Conservation (phyloP, 1,140 invertebrate genomes). For the Akabosia matsudoensis region DNA sequence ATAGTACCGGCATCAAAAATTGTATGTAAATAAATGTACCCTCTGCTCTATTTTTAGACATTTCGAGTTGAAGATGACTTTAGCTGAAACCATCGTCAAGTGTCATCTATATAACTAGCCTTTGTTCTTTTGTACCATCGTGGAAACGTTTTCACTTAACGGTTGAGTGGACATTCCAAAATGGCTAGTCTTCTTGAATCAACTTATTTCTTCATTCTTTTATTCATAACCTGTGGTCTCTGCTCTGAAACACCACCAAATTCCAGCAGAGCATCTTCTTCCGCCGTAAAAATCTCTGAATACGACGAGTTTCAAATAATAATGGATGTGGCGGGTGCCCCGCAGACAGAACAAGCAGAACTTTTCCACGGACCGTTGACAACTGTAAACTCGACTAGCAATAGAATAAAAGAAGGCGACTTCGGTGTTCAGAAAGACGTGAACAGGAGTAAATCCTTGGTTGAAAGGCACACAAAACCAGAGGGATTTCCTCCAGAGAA, state of each 20-base stretch:
- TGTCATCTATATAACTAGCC: too few relatives aligned
- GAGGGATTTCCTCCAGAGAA: not conserved
- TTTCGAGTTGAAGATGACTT: too few relatives aligned
- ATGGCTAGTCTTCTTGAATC: too few relatives aligned
- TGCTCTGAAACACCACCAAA: not conserved
- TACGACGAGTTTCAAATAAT: constrained; percentile 2
- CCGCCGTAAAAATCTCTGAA: not conserved
- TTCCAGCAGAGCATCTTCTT: not conserved
- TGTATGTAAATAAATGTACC: too few relatives aligned
- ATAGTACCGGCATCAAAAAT: too few relatives aligned
- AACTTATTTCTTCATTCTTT: too few relatives aligned
- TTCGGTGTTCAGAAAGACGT: not conserved
- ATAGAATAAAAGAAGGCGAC: not conserved
- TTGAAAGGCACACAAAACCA: not conserved
- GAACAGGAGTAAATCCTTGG: not conserved
- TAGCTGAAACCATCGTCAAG: too few relatives aligned
- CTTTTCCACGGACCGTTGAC: not conserved
- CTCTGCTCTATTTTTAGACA: too few relatives aligned
- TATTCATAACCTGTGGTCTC: not conserved
- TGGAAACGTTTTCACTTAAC: too few relatives aligned
- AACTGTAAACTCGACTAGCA: not conserved
- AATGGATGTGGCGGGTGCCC: not conserved
- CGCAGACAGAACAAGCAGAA: not conserved
- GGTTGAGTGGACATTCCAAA: too few relatives aligned
- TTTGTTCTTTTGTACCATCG: too few relatives aligned